Base-by-base conservation (phyloP, 1,140 invertebrate genomes). In the Drosophila sp. region DNA sequence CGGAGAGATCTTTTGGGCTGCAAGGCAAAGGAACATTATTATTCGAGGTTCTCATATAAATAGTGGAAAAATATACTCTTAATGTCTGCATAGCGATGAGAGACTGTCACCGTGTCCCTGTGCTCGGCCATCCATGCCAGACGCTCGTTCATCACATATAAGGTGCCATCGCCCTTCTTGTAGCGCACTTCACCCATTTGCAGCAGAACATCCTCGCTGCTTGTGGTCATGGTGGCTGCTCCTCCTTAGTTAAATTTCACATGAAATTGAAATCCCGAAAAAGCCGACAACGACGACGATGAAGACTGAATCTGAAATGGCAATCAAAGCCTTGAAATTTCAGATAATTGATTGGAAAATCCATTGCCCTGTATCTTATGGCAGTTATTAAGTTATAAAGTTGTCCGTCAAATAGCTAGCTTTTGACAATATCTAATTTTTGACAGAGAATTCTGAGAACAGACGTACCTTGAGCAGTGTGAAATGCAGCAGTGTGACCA, bases 1-100 rank as follows among this genome's bases (percentile, higher is more conserved):
- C 0, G 99, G 98, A 57, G 98, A 99, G 82, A 99, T 99, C 93
- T 99, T 99, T 94, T 99, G 99, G 68, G 96, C 98, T 99, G 92
- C 68, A 94, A 23, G 7, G n/a, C 30, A 38, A 32, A 63, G 10
- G 10, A 25, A 23, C 25, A 30, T 3, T 27, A 32, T 10, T 60
- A 38, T 11, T 71, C 40, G 7, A 40, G 3, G 1, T 8, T 6
- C 11, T 10, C 8, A 17, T 6, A n/a, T 4, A 8, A 35, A 8
- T 54, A 2, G 23, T 2, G 17, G 17, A 17, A 6, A 10, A 33
- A 93, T 93, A 94, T 94, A 98, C 97, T 95, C 95, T 99, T 99
- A 73, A 99, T 99, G 92, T 99, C 98, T 55, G 96, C 95, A 94
- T 98, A 99, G 91, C 96, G 95, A 92, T 99, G 97, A 71, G 97